Percentiles rank a stretch among this genome's conserved stretches.
These are phyloP conservation scores for Hypercompe scribonia DNA, from an alignment of 2,888 invertebrate species.

Conservation along the genomic window DNA sequence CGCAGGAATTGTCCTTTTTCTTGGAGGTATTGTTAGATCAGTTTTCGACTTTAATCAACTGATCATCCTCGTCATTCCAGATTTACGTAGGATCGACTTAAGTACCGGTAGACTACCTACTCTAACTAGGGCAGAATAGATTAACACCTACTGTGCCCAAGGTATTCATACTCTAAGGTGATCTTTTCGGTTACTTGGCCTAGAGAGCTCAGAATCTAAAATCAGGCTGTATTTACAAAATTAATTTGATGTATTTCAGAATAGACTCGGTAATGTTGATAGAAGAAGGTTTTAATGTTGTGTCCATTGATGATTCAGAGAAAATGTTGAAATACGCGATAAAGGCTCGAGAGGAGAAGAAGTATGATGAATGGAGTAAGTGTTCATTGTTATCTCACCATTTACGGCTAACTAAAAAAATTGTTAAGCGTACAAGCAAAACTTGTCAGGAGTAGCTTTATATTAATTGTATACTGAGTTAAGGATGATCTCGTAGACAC, in stretches of 20 bases:
- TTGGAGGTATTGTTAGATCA: too few relatives aligned
- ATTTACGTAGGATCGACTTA: too few relatives aligned
- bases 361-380: constrained; percentile 95
- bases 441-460: not conserved
- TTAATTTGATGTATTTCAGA: constrained; percentile 73
- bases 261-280: constrained; percentile 95
- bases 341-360: constrained; percentile 93
- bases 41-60: too few relatives aligned
- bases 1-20: too few relatives aligned
- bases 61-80: too few relatives aligned
- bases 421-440: not conserved
- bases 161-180: too few relatives aligned
- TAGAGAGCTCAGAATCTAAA: not conserved
- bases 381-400: constrained; percentile 21
- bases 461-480: not conserved
- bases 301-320: constrained; percentile 96
- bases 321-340: constrained; percentile 97
- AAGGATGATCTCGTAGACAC: not conserved
- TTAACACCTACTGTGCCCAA: too few relatives aligned
- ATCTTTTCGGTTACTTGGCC: not conserved
- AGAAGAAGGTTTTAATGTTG: constrained; percentile 94
- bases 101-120: too few relatives aligned
- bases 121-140: not conserved
- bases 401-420: not conserved
- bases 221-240: not conserved